Evolutionary conservation across 2,888 invertebrate genomes (phyloP), one percentile per base, ranked within the genome.

Genomic region (Torymus aiolomorphi): DNA sequence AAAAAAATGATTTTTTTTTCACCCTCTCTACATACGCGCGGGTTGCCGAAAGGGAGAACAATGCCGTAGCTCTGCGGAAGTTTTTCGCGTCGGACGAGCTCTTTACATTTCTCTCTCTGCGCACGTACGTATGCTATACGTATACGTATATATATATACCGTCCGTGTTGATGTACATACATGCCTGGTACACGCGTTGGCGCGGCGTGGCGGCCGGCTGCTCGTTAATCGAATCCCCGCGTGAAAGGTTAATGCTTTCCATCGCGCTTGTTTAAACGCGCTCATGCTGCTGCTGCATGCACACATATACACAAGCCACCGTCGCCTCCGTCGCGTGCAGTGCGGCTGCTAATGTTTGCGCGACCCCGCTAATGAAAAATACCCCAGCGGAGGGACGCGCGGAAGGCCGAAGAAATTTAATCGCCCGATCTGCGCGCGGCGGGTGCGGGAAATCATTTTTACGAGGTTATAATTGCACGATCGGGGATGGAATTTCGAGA

Each of bases 211-310:
- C 61, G 24, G 12, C n/a, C 11, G 13, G 12, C 16, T 12, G 59
- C 70, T 70, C 71, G 71, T 71, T 61, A 71, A 71, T 71, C 61
- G 61, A 71, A 61, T 71, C 49, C 59, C 52, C 57, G 59, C 71
- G 71, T 71, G 52, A 71, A 71, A 71, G 51, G 61, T 71, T 61
- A 71, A 61, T 71, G 71, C 51, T 61, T 71, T 51, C 71, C 61
- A 71, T 71, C 20, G 61, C 20, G 61, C 61, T 71, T 52, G 61
- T 61, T 61, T 71, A 61, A 70, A 59, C 59, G 42, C 62, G n/a
- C 42, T 5, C 10, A 4, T n/a, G n/a, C 62, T 20, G 61, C 24
- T 24, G 24, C 5, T 61, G 20, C 13, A 24, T 24, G 11, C 24
- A 14, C 13, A 61, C 13, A 24, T 20, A 61, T 13, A 10, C 24